Conservation (phyloP, 1,140 invertebrate genomes). For the Whitmania pigra region DNA sequence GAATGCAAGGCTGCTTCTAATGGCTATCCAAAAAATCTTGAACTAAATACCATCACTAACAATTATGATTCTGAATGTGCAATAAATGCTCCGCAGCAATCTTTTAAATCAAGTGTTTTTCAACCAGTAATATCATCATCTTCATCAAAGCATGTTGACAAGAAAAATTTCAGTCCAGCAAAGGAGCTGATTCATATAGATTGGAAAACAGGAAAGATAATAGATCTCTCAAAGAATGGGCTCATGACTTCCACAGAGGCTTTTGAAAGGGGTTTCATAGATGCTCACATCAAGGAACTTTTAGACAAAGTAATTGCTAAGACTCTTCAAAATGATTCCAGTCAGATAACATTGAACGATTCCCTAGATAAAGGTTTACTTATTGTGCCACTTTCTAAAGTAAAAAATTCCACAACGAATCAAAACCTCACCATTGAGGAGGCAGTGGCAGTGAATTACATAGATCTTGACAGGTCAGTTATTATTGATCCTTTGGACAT, state of each 20-base stretch:
- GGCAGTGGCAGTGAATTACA: conserved; percentile 44
- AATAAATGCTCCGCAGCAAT: no score
- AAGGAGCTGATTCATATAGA: conserved; percentile 15
- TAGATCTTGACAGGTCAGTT: conserved; percentile 36
- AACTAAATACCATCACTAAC: no score
- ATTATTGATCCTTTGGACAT: conserved; percentile 43
- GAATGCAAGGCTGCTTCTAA: no score
- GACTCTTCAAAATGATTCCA: not conserved
- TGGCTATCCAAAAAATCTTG: no score
- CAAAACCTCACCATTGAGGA: conserved; percentile 57
- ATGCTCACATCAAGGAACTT: conserved; percentile 54
- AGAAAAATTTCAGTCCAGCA: no score
- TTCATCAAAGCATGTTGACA: no score
- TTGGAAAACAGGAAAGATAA: conserved; percentile 20
- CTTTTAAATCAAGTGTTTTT: no score
- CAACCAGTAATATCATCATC: no score
- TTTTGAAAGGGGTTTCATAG: conserved; percentile 19
- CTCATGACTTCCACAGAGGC: conserved; percentile 16
- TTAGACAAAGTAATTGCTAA: conserved; percentile 53
- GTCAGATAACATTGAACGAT: conserved; percentile 20
- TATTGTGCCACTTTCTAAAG: conserved; percentile 45
- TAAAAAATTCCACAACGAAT: conserved; percentile 56
- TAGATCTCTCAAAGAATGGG: conserved; percentile 17
- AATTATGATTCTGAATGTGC: no score
- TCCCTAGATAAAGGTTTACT: conserved; percentile 20